These are phyloP conservation scores for Trichopria drosophilae DNA, from an alignment of 2,888 invertebrate species.

Conservation along the genomic window DNA sequence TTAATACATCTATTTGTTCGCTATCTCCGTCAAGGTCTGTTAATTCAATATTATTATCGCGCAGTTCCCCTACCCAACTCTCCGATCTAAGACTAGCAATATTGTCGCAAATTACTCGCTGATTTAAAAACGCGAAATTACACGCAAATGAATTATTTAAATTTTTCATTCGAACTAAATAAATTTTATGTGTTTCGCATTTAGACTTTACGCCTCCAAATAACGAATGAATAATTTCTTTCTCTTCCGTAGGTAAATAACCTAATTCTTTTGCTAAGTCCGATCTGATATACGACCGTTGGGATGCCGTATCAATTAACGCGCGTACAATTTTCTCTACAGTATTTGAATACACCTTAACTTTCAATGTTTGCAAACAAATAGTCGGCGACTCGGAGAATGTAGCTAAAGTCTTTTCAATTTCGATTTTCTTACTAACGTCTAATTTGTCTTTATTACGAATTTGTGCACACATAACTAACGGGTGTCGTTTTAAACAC, in stretches of 20 bases:
- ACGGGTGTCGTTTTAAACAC: conserved; percentile 35
- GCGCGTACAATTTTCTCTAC: conserved; percentile 15
- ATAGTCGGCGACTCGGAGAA: neutral
- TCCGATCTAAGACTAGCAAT: conserved; percentile 26
- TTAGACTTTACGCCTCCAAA: conserved; percentile 21
- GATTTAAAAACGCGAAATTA: conserved; percentile 29
- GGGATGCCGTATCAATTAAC: conserved; percentile 36
- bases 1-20: conserved; percentile 30
- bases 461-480: conserved; percentile 34
- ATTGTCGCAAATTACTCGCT: conserved; percentile 27
- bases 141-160: conserved; percentile 24
- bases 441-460: neutral
- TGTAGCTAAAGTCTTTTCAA: conserved; percentile 4
- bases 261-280: conserved; percentile 21
- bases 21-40: conserved; percentile 16
- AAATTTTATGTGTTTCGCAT: conserved; percentile 12
- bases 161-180: conserved; percentile 20
- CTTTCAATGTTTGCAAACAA: conserved; percentile 7
- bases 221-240: conserved; percentile 17
- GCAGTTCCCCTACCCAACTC: conserved; percentile 28
- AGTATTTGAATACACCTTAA: conserved; percentile 15
- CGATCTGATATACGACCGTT: conserved; percentile 33
- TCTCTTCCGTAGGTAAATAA: conserved; percentile 18
- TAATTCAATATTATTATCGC: conserved; percentile 7
- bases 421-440: neutral